Percentiles rank a stretch among this genome's conserved stretches.
phyloP scores from a whole-genome alignment of 2,113 vertebrate species.

The Mormoops blainvillei region DNA sequence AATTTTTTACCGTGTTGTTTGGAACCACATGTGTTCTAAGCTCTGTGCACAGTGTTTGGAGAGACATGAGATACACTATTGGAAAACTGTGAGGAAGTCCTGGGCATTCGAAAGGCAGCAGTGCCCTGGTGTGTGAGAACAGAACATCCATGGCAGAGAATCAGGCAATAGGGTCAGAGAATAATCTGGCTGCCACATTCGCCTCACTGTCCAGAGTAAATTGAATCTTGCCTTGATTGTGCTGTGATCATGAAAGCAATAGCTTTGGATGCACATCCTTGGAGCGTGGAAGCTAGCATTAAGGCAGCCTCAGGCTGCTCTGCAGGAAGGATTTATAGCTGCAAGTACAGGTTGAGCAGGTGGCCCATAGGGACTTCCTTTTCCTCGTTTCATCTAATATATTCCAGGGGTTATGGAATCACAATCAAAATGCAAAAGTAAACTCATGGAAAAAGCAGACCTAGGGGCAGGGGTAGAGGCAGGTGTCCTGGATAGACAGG shows the following conservation, averaged over 20 bases:
- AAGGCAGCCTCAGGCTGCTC: accelerated
- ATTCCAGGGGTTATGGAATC: no score
- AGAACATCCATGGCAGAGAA: background rate
- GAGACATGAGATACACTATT: background rate
- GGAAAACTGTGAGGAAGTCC: background rate
- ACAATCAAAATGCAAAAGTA: background rate
- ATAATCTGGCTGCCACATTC: background rate
- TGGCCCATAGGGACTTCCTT: background rate
- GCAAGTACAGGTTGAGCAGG: background rate
- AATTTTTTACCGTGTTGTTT: background rate
- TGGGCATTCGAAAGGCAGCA: background rate
- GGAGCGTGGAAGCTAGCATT: no score
- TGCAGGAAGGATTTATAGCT: background rate
- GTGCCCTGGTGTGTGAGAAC: background rate
- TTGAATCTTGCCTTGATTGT: background rate
- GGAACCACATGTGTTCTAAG: background rate
- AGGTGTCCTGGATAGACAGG: background rate
- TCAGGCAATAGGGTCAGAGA: background rate
- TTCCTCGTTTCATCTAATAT: no score
- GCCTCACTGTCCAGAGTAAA: background rate
- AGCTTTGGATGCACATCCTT: no score
- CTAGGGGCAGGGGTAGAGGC: background rate
- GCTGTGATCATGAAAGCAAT: background rate
- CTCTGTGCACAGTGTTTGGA: background rate
- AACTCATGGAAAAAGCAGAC: background rate